Conservation (phyloP, 1,140 invertebrate species). For the Drosophila orosa region DNA sequence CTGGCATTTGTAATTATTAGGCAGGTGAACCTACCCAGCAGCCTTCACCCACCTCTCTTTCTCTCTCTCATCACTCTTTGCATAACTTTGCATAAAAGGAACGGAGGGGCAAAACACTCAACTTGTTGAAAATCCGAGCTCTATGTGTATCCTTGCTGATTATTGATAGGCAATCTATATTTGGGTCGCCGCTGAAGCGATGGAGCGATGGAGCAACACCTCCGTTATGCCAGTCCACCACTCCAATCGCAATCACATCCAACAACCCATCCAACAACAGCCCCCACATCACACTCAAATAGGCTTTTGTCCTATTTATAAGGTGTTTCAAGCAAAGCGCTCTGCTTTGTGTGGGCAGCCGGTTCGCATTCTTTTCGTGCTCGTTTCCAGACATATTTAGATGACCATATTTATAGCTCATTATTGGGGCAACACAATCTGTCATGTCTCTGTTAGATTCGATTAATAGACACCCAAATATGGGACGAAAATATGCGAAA, state of each 20-base stretch:
- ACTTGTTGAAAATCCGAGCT: constrained; percentile 42
- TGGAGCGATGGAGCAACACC: constrained; percentile 27
- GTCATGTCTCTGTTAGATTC: constrained; percentile 43
- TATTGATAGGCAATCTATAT: constrained; percentile 55
- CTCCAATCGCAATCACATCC: constrained; percentile 1
- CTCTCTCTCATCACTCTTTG: constrained; percentile 5
- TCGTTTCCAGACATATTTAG: constrained; percentile 51
- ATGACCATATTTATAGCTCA: constrained; percentile 64
- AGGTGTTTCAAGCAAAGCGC: constrained; percentile 58
- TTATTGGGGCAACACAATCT: constrained; percentile 63
- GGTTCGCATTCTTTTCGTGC: constrained; percentile 33
- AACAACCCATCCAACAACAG: constrained; percentile 12
- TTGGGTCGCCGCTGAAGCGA: constrained; percentile 34
- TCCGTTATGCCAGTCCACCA: constrained; percentile 6
- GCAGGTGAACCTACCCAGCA: constrained; percentile 34
- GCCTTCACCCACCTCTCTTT: constrained; percentile 7
- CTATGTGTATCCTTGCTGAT: constrained; percentile 51
- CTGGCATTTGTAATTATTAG: constrained; percentile 51
- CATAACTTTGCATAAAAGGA: constrained; percentile 43
- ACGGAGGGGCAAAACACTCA: constrained; percentile 16
- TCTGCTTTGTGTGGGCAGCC: constrained; percentile 35
- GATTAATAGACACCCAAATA: constrained; percentile 69
- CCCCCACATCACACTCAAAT: constrained; percentile 52
- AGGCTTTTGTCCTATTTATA: constrained; percentile 72
- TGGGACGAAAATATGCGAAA: constrained; percentile 35